phyloP scores from a whole-genome alignment of 2,113 vertebrate genomes.

The Sclerurus mexicanus region DNA sequence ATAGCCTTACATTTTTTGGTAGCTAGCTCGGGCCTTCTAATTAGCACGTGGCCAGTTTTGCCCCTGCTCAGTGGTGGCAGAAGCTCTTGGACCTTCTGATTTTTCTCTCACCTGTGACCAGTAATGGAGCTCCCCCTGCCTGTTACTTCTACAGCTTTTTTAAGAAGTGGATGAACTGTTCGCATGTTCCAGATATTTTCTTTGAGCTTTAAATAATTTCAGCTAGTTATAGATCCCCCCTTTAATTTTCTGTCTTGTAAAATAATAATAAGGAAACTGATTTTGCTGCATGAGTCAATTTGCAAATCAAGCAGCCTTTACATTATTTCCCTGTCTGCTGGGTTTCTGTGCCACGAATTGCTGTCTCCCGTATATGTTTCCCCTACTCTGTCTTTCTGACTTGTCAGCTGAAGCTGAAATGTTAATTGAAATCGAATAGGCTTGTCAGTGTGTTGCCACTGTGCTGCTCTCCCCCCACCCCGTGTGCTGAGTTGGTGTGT shows the following conservation, averaged over 20 bases:
- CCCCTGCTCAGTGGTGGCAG: not conserved
- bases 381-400: slow-evolving; percentile 35
- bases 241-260: slow-evolving; percentile 31
- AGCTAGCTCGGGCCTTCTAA: not conserved
- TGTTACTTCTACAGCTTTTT: not conserved
- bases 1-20: not conserved
- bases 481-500: not conserved
- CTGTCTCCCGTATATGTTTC: not conserved
- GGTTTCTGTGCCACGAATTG: not conserved
- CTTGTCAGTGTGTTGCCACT: slow-evolving; percentile 27
- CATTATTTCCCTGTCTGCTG: slow-evolving; percentile 19
- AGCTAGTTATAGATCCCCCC: not conserved
- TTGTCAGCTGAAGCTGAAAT: slow-evolving; percentile 56
- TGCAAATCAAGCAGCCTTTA: slow-evolving; percentile 44
- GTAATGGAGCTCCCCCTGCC: slow-evolving; percentile 41
- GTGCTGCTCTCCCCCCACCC: not conserved
- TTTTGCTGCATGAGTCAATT: slow-evolving; percentile 12
- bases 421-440: slow-evolving; percentile 56
- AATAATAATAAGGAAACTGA: slow-evolving; percentile 41
- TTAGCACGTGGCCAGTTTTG: not conserved
- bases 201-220: slow-evolving; percentile 22
- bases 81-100: not conserved
- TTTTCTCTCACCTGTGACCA: slow-evolving; percentile 34
- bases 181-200: not conserved
- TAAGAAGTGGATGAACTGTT: not conserved